Evolutionary conservation across 2,888 invertebrate species (phyloP).

Genomic region (Oegoconia quadripuncta): DNA sequence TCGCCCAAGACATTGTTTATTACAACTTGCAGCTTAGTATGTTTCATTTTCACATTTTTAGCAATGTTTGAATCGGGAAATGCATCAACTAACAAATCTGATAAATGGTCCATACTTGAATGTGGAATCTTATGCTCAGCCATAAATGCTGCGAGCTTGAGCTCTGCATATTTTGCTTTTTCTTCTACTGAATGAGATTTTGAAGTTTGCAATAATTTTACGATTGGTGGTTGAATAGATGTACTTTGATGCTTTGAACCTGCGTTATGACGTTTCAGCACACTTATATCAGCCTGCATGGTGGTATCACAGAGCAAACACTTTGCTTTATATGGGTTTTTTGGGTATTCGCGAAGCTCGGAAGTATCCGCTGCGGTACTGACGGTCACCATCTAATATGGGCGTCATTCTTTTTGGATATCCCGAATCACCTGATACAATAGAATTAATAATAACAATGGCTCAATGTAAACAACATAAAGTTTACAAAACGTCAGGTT

Average conservation of each 20-base stretch:
- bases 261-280: conserved; percentile 3
- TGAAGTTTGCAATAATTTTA: background rate
- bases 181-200: background rate
- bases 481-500: no score
- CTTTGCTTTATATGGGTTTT: conserved; percentile 9
- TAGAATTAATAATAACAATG: no score
- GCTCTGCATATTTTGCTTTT: conserved; percentile 5
- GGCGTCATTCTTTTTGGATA: no score
- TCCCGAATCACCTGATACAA: no score
- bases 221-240: background rate
- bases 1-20: conserved; percentile 17
- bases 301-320: conserved; percentile 6
- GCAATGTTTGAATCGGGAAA: conserved; percentile 15
- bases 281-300: conserved; percentile 13
- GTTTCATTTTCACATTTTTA: conserved; percentile 13
- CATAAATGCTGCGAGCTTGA: conserved; percentile 13
- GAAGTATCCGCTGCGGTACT: no score
- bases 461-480: no score
- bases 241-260: background rate
- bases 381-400: no score
- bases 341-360: background rate
- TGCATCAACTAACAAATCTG: conserved; percentile 10
- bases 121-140: conserved; percentile 18
- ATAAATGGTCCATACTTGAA: conserved; percentile 12
- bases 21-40: conserved; percentile 12